Evolutionary conservation across 2,797 vertebrate genomes (phyloP).

Genomic region (Silurus lanzhouensis): DNA sequence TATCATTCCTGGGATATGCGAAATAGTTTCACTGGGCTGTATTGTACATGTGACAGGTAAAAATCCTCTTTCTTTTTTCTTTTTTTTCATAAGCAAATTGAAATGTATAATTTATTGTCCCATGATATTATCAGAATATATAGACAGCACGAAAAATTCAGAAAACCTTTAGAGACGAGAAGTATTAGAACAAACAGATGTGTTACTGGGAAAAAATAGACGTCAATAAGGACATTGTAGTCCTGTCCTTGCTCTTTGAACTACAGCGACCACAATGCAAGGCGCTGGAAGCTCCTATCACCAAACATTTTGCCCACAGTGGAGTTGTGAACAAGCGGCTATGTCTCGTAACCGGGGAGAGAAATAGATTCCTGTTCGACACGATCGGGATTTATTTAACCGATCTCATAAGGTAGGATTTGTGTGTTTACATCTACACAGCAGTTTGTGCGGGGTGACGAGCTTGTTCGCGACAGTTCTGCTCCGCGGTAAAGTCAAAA

Average conservation of each 20-base stretch:
- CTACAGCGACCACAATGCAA: constrained; percentile 73
- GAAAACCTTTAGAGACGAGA: too few species aligned
- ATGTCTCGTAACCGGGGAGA: constrained; percentile 29
- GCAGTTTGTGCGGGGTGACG: not conserved
- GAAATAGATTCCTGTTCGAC: not conserved
- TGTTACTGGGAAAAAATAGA: too few species aligned
- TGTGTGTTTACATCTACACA: not conserved
- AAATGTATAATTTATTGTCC: too few species aligned
- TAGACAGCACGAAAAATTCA: too few species aligned
- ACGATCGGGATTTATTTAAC: not conserved
- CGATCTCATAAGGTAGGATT: constrained; percentile 41
- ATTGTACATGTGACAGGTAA: too few species aligned
- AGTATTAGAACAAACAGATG: too few species aligned
- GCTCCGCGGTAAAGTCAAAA: not conserved
- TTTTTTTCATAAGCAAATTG: too few species aligned
- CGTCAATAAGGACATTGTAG: not conserved
- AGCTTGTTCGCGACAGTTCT: not conserved
- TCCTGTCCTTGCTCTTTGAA: constrained; percentile 17
- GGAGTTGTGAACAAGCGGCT: not conserved
- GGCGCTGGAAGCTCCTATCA: constrained; percentile 67
- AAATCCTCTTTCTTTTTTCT: too few species aligned
- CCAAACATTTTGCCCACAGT: constrained; percentile 60
- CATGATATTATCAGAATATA: too few species aligned
- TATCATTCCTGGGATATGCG: too few species aligned
- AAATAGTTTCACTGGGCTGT: too few species aligned